Evolutionary conservation across 53 echinoderm and acorn worm genomes (phyloP), one percentile per base, ranked within the genome.

Genomic region (Henricia sp.): DNA sequence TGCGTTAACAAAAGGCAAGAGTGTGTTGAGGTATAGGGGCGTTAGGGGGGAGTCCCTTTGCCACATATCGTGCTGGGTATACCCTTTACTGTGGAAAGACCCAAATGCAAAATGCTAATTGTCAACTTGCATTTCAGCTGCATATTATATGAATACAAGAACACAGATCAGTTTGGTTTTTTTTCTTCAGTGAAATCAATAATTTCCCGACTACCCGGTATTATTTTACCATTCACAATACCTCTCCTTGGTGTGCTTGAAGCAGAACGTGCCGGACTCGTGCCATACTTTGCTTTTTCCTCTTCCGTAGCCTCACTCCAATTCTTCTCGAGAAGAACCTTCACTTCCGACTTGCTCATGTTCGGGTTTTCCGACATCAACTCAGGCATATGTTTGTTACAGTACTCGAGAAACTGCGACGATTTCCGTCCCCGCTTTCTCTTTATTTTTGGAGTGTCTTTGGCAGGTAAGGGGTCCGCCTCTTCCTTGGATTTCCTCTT

Each of bases 361-460:
- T 70, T 67, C 24, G 93, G 91, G 50, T 96, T 71, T 37, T 96
- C 91, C 43, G 66, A 63, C 24, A 62, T 83, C 17, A 89, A 50
- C 56, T 91, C 89, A 6, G 87, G 76, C 82, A 87, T 77, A 25
- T 83, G 77, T 68, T 85, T 87, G 50, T 67, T 85, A 52, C 85
- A 82, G 50, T 85, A 96, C 53, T 91, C 93, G 2, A 93, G 60
- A 75, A 91, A 96, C 90, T 93, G 96, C 9, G 35, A 50, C 13
- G 96, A 85, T 82, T 96, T 96, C 16, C 96, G 84, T 19, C 96
- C 93, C n/a, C 93, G 87, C 46, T 85, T 80, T 38, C 84, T 50
- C 74, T 82, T 86, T 37, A 56, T 36, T 43, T 55, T 65, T 16
- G 86, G 86, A 28, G 86, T 67, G 38, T 75, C 86, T 41, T 53